These are phyloP conservation scores for Phrynocephalus guinanensis DNA, from an alignment of 2,797 vertebrate genomes.

Conservation along the genomic window DNA sequence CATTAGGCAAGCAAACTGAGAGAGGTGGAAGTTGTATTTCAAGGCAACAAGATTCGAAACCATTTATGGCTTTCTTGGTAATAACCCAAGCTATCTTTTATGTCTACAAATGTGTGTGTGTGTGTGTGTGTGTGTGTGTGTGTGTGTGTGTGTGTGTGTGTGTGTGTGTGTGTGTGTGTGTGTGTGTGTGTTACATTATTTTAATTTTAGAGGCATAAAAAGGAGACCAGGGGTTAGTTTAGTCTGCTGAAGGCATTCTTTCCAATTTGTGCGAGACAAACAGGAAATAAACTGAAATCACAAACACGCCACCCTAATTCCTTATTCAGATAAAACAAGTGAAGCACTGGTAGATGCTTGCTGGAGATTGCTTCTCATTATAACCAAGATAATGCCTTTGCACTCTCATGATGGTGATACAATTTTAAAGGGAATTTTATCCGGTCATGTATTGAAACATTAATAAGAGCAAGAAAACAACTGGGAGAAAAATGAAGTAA, in stretches of 20 bases:
- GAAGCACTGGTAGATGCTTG: not conserved
- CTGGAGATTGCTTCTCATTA: not conserved
- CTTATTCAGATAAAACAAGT: not conserved
- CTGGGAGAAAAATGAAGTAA: constrained; percentile 41
- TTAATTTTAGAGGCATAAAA: not conserved
- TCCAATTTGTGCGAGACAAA: not conserved
- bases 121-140: no score
- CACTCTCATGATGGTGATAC: constrained; percentile 3
- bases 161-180: no score
- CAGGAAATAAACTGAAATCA: constrained; percentile 1
- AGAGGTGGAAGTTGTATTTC: no score
- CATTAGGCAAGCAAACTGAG: not conserved
- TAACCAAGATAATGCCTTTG: constrained; percentile 24
- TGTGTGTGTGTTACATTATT: not conserved
- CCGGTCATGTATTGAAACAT: constrained; percentile 30
- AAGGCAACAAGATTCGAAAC: no score
- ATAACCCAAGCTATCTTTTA: no score
- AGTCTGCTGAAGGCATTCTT: not conserved
- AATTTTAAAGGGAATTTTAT: constrained; percentile 42
- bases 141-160: no score
- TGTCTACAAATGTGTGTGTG: no score
- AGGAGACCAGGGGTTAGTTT: not conserved
- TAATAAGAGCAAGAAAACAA: constrained; percentile 27
- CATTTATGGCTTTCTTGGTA: no score
- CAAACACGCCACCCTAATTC: not conserved